These are phyloP conservation scores for Dascyllus trimaculatus DNA, from an alignment of 2,113 vertebrate genomes.

Conservation along the genomic window DNA sequence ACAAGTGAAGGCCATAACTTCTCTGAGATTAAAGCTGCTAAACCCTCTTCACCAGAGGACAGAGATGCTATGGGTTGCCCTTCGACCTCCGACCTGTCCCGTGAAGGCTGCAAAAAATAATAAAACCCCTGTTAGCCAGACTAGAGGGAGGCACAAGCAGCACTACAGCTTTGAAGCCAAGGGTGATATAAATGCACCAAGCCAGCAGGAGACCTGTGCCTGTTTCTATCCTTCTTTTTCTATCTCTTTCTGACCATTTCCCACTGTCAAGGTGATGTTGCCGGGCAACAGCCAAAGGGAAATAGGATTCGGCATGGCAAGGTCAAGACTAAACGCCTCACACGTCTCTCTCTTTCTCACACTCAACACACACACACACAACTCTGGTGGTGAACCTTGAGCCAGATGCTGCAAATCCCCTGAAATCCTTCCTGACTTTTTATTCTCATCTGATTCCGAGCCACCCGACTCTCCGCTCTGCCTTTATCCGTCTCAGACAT, in stretches of 20 bases:
- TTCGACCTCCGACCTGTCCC: constrained; percentile 61
- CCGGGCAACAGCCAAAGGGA: constrained; percentile 72
- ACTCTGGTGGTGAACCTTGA: constrained; percentile 31
- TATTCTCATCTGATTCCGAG: constrained; percentile 57
- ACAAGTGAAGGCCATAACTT: constrained; percentile 63
- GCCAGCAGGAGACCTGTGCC: constrained; percentile 32
- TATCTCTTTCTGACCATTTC: constrained; percentile 25
- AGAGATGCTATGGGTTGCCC: constrained; percentile 44
- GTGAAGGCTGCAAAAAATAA: neutral
- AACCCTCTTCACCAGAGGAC: constrained; percentile 19
- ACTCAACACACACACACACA: constrained; percentile 22
- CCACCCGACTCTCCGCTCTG: constrained; percentile 39
- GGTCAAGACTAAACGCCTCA: constrained; percentile 65
- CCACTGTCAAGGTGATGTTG: constrained; percentile 74
- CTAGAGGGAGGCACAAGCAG: neutral
- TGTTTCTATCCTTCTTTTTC: constrained; percentile 38
- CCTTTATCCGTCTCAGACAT: constrained; percentile 37
- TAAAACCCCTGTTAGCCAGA: constrained; percentile 18
- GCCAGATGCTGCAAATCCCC: constrained; percentile 65
- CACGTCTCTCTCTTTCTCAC: constrained; percentile 11
- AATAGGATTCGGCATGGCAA: constrained; percentile 63
- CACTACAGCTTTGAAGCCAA: constrained; percentile 27
- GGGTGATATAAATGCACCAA: constrained; percentile 22
- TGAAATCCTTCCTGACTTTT: constrained; percentile 69
- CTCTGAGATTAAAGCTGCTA: constrained; percentile 64